These are phyloP conservation scores for Xiphophorus couchianus DNA, from an alignment of 2,113 vertebrate genomes.

Conservation along the genomic window DNA sequence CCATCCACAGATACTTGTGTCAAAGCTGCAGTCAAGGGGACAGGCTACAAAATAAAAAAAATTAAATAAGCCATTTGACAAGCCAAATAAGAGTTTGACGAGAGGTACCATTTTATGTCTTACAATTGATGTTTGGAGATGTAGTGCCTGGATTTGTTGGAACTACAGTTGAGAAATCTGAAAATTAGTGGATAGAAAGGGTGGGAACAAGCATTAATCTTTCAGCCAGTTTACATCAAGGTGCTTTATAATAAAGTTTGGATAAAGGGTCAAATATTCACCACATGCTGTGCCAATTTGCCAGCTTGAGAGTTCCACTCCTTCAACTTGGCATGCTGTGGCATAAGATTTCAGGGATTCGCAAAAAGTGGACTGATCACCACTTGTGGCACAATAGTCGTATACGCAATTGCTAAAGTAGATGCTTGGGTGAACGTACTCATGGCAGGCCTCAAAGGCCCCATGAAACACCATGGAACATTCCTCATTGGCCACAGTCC, in stretches of 20 bases:
- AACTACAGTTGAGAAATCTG: constrained; percentile 17
- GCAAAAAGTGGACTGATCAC: constrained; percentile 71
- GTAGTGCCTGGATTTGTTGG: constrained; percentile 25
- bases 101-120: constrained; percentile 16
- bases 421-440: constrained; percentile 69
- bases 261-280: constrained; percentile 40
- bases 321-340: constrained; percentile 76
- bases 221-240: background rate
- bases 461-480: constrained; percentile 69
- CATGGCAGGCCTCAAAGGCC: constrained; percentile 75
- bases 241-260: background rate
- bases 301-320: constrained; percentile 75
- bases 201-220: background rate
- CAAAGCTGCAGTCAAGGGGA: constrained; percentile 78
- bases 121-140: constrained; percentile 60
- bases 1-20: constrained; percentile 79
- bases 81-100: background rate
- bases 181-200: background rate
- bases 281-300: constrained; percentile 75
- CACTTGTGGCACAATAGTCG: constrained; percentile 76
- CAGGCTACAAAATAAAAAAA: constrained; percentile 61
- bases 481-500: constrained; percentile 61
- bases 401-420: constrained; percentile 77
- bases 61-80: background rate
- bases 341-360: constrained; percentile 78